Conservation (phyloP, 2,113 vertebrate species). For the Percopsis transmontana region DNA sequence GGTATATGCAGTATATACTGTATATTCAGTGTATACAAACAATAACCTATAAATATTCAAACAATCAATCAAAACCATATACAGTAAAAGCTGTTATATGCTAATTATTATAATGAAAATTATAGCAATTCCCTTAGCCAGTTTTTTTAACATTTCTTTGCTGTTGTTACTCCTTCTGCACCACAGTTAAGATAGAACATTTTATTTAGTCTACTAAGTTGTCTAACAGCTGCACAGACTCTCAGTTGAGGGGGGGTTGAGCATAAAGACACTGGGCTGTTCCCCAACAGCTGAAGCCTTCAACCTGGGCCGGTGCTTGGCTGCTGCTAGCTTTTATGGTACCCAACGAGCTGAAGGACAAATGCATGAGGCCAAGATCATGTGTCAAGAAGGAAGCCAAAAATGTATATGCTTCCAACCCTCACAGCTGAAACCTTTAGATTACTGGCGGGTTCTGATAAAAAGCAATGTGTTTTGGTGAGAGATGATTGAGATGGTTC, state of each 20-base stretch:
- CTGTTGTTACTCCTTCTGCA: not conserved
- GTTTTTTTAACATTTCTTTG: not conserved
- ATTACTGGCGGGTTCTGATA: constrained; percentile 12
- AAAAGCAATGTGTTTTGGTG: constrained; percentile 35
- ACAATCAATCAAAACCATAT: too few relatives aligned
- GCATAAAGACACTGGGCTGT: constrained; percentile 14
- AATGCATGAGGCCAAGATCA: constrained; percentile 23
- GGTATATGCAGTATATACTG: not conserved
- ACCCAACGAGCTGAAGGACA: constrained; percentile 58
- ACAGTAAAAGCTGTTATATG: too few relatives aligned
- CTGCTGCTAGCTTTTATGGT: constrained; percentile 11
- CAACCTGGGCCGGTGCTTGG: constrained; percentile 31
- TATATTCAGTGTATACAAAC: too few relatives aligned
- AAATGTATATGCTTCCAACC: constrained; percentile 3
- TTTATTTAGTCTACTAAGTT: not conserved
- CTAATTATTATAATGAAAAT: not conserved
- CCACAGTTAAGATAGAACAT: not conserved
- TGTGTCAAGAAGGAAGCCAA: constrained; percentile 38
- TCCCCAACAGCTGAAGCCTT: constrained; percentile 40
- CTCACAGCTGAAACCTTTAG: constrained; percentile 3
- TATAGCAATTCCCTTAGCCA: not conserved
- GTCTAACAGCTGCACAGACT: not conserved
- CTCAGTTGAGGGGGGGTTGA: constrained; percentile 14
- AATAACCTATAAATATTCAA: too few relatives aligned
- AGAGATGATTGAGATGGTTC: constrained; percentile 7